Evolutionary conservation across 2,113 vertebrate genomes (phyloP).

Genomic region (Hypanus sabinus): DNA sequence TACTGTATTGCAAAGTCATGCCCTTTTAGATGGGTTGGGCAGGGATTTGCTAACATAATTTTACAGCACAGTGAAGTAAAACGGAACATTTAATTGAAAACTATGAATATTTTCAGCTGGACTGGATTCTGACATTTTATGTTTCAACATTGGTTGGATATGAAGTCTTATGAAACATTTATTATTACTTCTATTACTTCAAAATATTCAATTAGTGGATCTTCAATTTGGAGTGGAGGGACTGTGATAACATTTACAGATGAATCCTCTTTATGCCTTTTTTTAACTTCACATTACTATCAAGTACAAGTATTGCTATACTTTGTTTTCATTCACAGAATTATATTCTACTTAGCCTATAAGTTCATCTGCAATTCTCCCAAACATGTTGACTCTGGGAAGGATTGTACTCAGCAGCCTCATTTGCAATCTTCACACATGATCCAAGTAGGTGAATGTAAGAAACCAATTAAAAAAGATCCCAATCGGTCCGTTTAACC

Average conservation of each 20-base stretch:
- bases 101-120: neutral
- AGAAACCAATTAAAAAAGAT: neutral
- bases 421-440: neutral
- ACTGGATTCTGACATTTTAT: neutral
- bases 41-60: neutral
- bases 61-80: conserved; percentile 5
- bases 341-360: neutral
- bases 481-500: neutral
- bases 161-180: neutral
- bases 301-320: neutral
- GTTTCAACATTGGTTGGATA: neutral
- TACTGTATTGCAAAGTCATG: neutral
- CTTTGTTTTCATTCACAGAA: neutral
- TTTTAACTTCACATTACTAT: no score
- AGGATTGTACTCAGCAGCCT: neutral
- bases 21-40: neutral
- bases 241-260: neutral
- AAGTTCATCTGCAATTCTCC: neutral
- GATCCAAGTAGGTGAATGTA: neutral
- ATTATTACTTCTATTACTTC: conserved; percentile 14
- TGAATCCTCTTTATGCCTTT: neutral
- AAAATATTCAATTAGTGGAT: neutral
- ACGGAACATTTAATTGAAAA: neutral
- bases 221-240: neutral
- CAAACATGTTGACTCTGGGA: neutral